phyloP scores from a whole-genome alignment of 2,888 invertebrate species.

The Campoplex nolae region DNA sequence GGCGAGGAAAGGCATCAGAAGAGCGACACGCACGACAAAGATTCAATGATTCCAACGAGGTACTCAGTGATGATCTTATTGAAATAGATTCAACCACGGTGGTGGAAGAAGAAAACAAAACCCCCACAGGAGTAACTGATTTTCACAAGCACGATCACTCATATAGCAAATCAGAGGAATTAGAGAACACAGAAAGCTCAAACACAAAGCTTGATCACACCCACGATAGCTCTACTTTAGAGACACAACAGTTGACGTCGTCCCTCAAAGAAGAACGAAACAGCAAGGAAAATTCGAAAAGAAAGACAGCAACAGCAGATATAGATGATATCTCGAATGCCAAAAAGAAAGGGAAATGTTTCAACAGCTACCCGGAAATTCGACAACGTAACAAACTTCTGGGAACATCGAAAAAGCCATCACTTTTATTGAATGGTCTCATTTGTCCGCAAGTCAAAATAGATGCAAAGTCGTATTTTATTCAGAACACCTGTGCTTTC shows the following conservation, averaged over 20 bases:
- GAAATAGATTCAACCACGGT: neutral
- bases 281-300: neutral
- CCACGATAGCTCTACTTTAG: neutral
- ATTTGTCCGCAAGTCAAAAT: constrained; percentile 4
- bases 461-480: neutral
- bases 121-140: neutral
- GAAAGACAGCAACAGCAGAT: neutral
- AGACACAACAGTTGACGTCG: no score
- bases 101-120: neutral
- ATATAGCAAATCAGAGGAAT: neutral
- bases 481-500: constrained; percentile 46
- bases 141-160: neutral
- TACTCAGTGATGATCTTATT: neutral
- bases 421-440: constrained; percentile 12
- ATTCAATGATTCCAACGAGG: neutral
- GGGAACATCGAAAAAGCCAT: constrained; percentile 7
- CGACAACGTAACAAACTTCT: constrained; percentile 18
- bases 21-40: neutral
- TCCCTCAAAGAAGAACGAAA: neutral
- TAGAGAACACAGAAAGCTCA: neutral
- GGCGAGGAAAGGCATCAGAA: constrained; percentile 12
- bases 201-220: neutral
- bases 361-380: constrained; percentile 15
- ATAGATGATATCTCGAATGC: neutral
- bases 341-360: constrained; percentile 6